A percentile compares a stretch with the other conserved stretches of the same genome.
Conservation (phyloP, 2,113 vertebrate species). For the Antechinus stuartii region DNA sequence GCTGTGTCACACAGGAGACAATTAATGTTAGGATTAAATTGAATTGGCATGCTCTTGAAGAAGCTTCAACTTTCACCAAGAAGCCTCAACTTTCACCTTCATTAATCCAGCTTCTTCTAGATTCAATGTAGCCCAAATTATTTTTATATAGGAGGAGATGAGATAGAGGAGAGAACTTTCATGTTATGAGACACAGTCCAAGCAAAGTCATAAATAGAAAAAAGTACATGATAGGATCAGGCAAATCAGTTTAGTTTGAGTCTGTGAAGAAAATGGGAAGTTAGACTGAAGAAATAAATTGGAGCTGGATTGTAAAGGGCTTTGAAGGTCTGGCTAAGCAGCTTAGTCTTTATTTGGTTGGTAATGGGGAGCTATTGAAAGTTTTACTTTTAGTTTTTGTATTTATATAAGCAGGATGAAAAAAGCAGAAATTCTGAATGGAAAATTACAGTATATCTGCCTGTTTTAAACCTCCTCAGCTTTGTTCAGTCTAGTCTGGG, state of each 20-base stretch:
- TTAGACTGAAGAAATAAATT: not conserved
- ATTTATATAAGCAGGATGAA: not conserved
- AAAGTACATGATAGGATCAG: not conserved
- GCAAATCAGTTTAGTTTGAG: not conserved
- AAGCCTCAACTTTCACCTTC: not conserved
- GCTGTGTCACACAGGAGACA: not conserved
- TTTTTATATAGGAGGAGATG: not conserved
- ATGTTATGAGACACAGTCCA: not conserved
- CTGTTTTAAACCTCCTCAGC: not conserved
- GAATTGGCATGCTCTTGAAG: not conserved
- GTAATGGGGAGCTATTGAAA: not conserved
- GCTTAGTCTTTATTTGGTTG: not conserved
- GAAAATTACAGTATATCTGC: not conserved
- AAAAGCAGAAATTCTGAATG: not conserved
- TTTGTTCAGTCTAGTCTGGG: conserved; percentile 40
- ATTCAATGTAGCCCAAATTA: not conserved
- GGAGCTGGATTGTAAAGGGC: not conserved
- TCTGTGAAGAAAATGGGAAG: not conserved
- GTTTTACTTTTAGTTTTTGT: not conserved
- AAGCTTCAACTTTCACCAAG: not conserved
- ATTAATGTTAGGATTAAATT: not conserved
- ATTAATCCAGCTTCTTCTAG: not conserved
- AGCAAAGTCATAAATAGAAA: not conserved
- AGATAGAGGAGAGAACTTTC: not conserved
- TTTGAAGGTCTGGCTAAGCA: not conserved